These are phyloP conservation scores for Agriopis marginaria DNA, from an alignment of 2,888 invertebrate genomes.

Conservation along the genomic window DNA sequence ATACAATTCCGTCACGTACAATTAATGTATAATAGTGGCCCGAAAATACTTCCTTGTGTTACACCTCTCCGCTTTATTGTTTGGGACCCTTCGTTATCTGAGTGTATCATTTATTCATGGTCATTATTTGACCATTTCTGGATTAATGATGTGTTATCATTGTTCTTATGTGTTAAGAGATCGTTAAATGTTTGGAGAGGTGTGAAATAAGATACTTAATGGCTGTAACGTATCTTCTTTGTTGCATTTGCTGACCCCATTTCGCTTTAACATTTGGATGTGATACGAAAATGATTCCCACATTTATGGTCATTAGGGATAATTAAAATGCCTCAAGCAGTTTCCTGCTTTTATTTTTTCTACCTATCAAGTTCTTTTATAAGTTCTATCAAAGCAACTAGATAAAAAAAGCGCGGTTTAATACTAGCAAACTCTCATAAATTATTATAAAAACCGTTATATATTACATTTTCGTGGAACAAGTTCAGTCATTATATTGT, in stretches of 20 bases:
- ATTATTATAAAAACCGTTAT: not conserved
- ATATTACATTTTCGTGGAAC: not conserved
- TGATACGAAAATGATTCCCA: conserved; percentile 35
- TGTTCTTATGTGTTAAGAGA: conserved; percentile 76
- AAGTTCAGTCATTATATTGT: not conserved
- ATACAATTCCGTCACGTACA: conserved; percentile 80
- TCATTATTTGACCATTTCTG: conserved; percentile 85
- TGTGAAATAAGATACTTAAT: conserved; percentile 82
- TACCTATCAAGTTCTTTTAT: not conserved
- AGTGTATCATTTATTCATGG: conserved; percentile 83
- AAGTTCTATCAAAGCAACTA: not conserved
- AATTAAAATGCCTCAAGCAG: not conserved
- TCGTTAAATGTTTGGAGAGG: conserved; percentile 75
- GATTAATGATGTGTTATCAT: conserved; percentile 82
- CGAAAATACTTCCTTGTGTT: conserved; percentile 67
- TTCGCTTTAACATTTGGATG: conserved; percentile 48
- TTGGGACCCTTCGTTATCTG: conserved; percentile 73
- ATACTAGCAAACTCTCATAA: not conserved
- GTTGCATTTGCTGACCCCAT: conserved; percentile 56
- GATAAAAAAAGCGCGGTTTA: not conserved
- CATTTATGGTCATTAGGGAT: conserved; percentile 43
- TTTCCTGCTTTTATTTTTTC: not conserved
- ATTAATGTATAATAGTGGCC: conserved; percentile 74
- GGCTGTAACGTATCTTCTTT: conserved; percentile 71
- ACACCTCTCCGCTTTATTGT: conserved; percentile 62